Percentiles rank a stretch among this genome's conserved stretches.
These are phyloP conservation scores for Clistopyga incitator DNA, from an alignment of 2,888 invertebrate genomes.

Conservation along the genomic window DNA sequence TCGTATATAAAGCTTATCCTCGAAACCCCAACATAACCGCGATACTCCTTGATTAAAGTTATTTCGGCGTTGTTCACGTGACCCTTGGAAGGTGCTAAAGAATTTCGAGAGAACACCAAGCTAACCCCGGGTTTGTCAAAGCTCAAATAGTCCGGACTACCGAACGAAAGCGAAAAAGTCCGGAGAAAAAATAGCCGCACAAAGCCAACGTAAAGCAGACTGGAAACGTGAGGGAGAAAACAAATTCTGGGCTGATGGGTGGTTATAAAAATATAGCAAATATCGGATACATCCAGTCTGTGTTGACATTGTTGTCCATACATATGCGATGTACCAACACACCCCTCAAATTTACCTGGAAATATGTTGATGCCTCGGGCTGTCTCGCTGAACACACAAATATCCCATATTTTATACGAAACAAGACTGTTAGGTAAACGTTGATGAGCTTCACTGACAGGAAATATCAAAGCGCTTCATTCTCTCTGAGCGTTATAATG, in stretches of 20 bases:
- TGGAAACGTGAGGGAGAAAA: background rate
- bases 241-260: background rate
- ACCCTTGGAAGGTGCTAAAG: conserved; percentile 8
- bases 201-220: background rate
- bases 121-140: background rate
- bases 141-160: background rate
- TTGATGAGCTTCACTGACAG: background rate
- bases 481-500: background rate
- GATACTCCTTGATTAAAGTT: conserved; percentile 61
- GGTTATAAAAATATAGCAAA: background rate
- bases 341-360: background rate
- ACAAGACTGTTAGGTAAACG: too few species aligned
- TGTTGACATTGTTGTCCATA: background rate
- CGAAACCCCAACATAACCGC: conserved; percentile 12
- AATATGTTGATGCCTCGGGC: conserved; percentile 2
- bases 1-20: conserved; percentile 56
- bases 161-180: conserved; percentile 11
- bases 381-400: background rate
- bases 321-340: background rate
- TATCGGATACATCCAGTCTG: background rate
- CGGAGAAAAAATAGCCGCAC: background rate
- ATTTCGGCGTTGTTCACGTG: conserved; percentile 43
- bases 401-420: background rate
- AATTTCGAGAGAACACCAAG: background rate
- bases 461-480: background rate